These are phyloP conservation scores for Cosmorhoe ocellata DNA, from an alignment of 2,888 invertebrate genomes.

Conservation along the genomic window DNA sequence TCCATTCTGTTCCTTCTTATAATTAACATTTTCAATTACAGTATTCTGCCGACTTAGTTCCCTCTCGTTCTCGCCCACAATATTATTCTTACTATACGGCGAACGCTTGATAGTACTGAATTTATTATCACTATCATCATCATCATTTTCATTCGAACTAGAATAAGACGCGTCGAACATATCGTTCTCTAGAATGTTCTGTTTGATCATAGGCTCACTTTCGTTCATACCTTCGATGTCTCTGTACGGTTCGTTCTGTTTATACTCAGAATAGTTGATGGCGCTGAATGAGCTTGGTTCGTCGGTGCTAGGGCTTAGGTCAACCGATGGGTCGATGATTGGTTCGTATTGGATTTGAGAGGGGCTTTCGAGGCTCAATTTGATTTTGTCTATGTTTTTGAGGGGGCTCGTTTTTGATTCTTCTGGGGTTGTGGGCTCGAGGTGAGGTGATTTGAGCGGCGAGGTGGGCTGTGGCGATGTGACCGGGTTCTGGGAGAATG, in stretches of 20 bases:
- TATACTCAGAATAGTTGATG: constrained; percentile 57
- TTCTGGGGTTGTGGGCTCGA: constrained; percentile 41
- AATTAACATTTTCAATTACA: constrained; percentile 77
- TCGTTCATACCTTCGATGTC: constrained; percentile 60
- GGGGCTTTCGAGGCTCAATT: constrained; percentile 72
- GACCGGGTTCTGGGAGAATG: constrained; percentile 61
- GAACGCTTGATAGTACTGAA: constrained; percentile 88
- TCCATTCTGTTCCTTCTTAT: constrained; percentile 72
- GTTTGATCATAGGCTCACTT: constrained; percentile 77
- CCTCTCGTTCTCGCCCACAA: constrained; percentile 51
- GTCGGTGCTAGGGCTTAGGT: constrained; percentile 70
- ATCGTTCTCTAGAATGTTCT: constrained; percentile 78
- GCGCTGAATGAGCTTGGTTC: constrained; percentile 67
- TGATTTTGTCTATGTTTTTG: constrained; percentile 78
- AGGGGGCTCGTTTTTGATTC: constrained; percentile 63
- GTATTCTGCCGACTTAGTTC: constrained; percentile 75
- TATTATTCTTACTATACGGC: constrained; percentile 82
- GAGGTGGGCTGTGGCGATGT: constrained; percentile 38
- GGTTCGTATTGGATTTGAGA: constrained; percentile 79
- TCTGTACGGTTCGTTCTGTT: constrained; percentile 48
- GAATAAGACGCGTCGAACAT: constrained; percentile 78
- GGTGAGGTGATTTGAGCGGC: constrained; percentile 46
- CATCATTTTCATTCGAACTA: constrained; percentile 80
- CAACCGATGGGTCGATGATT: constrained; percentile 67
- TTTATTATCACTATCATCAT: constrained; percentile 86